Evolutionary conservation across 2,113 vertebrate genomes (phyloP), one percentile per base, ranked within the genome.

Genomic region (Bagarius yarrelli): DNA sequence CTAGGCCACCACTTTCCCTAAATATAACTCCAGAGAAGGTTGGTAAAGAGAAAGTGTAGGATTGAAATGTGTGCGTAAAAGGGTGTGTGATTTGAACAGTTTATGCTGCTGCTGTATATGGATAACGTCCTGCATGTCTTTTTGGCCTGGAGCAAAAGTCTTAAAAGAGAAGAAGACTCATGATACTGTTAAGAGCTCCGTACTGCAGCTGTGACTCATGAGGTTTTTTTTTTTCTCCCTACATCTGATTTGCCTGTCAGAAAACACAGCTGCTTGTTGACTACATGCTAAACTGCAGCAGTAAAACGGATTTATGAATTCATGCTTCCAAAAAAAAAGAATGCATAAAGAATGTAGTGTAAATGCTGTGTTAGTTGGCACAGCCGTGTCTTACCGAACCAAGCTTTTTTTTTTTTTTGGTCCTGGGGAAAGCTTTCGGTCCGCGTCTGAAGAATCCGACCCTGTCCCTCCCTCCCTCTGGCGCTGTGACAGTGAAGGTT

Each of bases 401-500:
- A 74, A 79, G 76, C 64, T 73, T 36, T 40, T 69, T 73, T 64
- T 67, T 40, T 67, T 70, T 32, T 34, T 23, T 16, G 53, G 61
- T 84, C 86, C 75, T 84, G 27, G 87, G 83, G 85, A 85, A 63
- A 36, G 55, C 76, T 85, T 84, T 77, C 72, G 21, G 66, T 71
- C 71, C 40, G 40, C 59, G 52, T 83, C 75, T 83, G 83, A 85
- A 87, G 79, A 71, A 72, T 77, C 60, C 18, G 36, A 57, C 74
- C 81, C 64, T 69, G 32, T 73, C 69, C 40, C 47, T 63, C 70
- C 36, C 23, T 57, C 47, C 27, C 64, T 53, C 75, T 81, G 36
- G 64, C n/a, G 18, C 60, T 81, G 92, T 83, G 93, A 94, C 93
- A 93, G 93, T 91, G 90, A 89, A 86, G 83, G 91, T 93, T 90